Evolutionary conservation across 2,113 vertebrate genomes (phyloP).

Genomic region (Pomatostomus ruficeps): DNA sequence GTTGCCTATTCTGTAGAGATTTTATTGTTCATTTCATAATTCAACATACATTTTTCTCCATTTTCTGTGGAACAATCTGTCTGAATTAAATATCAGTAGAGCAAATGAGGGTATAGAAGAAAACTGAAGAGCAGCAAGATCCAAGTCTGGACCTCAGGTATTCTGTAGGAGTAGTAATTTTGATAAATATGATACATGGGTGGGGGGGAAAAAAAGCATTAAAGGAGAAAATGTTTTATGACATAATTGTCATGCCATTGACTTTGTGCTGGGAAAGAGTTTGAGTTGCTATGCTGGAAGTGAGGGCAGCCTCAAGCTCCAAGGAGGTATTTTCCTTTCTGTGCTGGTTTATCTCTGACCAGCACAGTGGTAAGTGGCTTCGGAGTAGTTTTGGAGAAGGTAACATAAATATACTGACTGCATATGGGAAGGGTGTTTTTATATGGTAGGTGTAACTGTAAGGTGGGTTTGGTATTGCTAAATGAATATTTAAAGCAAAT

Average conservation of each 20-base stretch:
- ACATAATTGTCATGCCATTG: rapidly evolving
- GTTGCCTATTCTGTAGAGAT: not conserved
- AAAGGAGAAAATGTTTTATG: not conserved
- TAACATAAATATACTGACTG: not conserved
- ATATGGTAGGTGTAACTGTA: not conserved
- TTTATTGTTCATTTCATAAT: not conserved
- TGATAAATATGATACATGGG: not conserved
- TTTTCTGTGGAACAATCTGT: not conserved
- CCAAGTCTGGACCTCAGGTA: not conserved
- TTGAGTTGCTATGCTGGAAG: not conserved
- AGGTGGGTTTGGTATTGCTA: not conserved
- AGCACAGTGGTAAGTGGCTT: not conserved
- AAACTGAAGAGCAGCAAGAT: not conserved
- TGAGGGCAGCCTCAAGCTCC: not conserved
- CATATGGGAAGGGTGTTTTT: not conserved
- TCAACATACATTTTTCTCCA: not conserved
- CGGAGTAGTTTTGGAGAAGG: not conserved
- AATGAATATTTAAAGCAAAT: constrained; percentile 46
- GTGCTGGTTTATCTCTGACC: not conserved
- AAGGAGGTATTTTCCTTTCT: not conserved
- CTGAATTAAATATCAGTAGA: not conserved
- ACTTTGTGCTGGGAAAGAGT: not conserved
- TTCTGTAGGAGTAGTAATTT: not conserved
- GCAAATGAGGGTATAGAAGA: not conserved
- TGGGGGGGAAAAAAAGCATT: not conserved